These are phyloP conservation scores for Dilophus febrilis DNA, from an alignment of 2,888 invertebrate genomes.

Conservation along the genomic window DNA sequence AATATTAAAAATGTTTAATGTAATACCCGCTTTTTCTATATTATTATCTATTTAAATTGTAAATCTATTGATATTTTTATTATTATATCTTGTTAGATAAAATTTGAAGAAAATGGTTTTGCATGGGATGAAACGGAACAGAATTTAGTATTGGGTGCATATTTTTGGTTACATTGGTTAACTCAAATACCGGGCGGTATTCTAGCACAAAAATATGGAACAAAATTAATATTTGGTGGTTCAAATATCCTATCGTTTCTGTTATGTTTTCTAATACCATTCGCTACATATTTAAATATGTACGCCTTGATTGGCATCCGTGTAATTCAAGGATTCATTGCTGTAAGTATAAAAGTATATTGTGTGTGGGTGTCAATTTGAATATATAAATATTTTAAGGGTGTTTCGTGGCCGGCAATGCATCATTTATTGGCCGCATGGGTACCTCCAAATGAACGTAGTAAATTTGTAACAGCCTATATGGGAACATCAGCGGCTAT, in stretches of 20 bases:
- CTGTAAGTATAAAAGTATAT: not conserved
- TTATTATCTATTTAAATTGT: no score
- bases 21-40: no score
- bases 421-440: conserved; percentile 52
- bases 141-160: conserved; percentile 39
- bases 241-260: conserved; percentile 39
- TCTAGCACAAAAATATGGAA: conserved; percentile 41
- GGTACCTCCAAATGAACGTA: conserved; percentile 55
- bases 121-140: conserved; percentile 42
- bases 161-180: conserved; percentile 46
- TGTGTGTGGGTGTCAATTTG: conserved; percentile 29
- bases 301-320: conserved; percentile 35
- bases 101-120: conserved; percentile 15
- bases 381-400: no score
- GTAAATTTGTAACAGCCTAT: conserved; percentile 5
- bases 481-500: conserved; percentile 32
- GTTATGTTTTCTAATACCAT: conserved; percentile 40
- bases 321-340: conserved; percentile 40
- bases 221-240: conserved; percentile 43
- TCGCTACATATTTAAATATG: conserved; percentile 34
- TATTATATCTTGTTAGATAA: no score
- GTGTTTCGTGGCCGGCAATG: conserved; percentile 47
- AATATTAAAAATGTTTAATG: no score
- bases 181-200: conserved; percentile 42
- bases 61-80: no score